These are phyloP conservation scores for Ceratothoa steindachneri DNA, from an alignment of 2,888 invertebrate genomes.

Conservation along the genomic window DNA sequence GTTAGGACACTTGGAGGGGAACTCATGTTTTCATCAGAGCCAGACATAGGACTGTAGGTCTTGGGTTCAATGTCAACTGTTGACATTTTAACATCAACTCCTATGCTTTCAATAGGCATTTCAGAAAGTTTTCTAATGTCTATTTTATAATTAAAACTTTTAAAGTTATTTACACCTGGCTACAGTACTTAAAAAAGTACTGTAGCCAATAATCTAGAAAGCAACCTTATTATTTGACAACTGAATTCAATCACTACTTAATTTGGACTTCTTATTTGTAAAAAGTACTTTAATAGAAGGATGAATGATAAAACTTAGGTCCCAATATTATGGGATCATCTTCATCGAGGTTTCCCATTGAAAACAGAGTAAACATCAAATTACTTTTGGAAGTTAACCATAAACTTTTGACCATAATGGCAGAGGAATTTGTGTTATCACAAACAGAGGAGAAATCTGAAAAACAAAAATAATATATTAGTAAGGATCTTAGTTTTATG, in stretches of 20 bases:
- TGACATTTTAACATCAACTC: conserved; percentile 40
- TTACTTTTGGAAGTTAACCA: neutral
- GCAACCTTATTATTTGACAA: too few relatives aligned
- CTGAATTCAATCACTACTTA: too few relatives aligned
- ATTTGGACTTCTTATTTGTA: neutral
- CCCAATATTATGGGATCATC: neutral
- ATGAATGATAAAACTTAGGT: neutral
- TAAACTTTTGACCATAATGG: conserved; percentile 8
- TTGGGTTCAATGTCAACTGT: conserved; percentile 43
- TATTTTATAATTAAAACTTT: too few relatives aligned
- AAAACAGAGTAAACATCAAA: neutral
- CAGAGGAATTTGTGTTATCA: neutral
- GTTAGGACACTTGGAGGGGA: conserved; percentile 42
- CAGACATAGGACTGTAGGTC: conserved; percentile 44
- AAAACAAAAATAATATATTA: neutral
- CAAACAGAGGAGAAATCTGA: conserved; percentile 1
- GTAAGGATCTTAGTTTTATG: neutral
- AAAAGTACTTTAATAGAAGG: neutral
- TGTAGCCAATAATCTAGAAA: neutral
- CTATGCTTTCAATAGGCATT: conserved; percentile 44
- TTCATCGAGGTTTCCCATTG: neutral
- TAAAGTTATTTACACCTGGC: too few relatives aligned
- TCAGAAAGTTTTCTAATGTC: too few relatives aligned
- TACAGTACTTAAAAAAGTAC: too few relatives aligned
- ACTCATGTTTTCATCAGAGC: conserved; percentile 44